phyloP scores from a whole-genome alignment of 2,113 vertebrate genomes.

The Paedocypris sp. region DNA sequence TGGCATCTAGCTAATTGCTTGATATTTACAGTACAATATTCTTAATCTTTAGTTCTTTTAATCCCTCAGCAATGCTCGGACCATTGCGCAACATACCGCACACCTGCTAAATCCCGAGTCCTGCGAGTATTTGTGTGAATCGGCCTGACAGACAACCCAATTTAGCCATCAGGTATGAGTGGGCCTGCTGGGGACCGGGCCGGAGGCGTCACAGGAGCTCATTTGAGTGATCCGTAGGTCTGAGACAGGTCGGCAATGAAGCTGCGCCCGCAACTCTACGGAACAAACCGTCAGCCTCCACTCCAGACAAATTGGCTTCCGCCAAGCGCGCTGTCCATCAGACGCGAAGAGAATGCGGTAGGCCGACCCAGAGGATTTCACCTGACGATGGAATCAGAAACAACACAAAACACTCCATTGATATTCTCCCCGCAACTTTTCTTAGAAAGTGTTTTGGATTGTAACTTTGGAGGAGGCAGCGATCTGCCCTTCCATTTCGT shows the following conservation, averaged over 20 bases:
- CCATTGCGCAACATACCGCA: background rate
- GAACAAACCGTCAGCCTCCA: constrained; percentile 23
- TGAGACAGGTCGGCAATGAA: background rate
- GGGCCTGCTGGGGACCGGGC: background rate
- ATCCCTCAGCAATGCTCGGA: background rate
- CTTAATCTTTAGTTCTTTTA: background rate
- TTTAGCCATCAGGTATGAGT: constrained; percentile 20
- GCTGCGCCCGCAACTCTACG: constrained; percentile 12
- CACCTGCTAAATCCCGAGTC: background rate
- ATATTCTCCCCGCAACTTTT: constrained; percentile 5
- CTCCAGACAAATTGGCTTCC: constrained; percentile 28
- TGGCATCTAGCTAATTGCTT: constrained; percentile 11
- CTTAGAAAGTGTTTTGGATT: background rate
- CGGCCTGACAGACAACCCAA: constrained; percentile 11
- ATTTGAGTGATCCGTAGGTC: constrained; percentile 21
- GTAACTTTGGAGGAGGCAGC: background rate
- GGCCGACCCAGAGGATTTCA: background rate
- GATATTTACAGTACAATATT: background rate
- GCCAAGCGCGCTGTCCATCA: background rate
- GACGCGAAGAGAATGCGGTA: background rate
- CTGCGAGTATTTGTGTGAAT: background rate
- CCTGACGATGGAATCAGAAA: constrained; percentile 2
- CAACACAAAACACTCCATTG: background rate
- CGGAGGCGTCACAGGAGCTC: constrained; percentile 12
- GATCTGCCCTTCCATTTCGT: background rate